Evolutionary conservation across 2,888 invertebrate species (phyloP), one percentile per base, ranked within the genome.

Genomic region (Agrochola macilenta): DNA sequence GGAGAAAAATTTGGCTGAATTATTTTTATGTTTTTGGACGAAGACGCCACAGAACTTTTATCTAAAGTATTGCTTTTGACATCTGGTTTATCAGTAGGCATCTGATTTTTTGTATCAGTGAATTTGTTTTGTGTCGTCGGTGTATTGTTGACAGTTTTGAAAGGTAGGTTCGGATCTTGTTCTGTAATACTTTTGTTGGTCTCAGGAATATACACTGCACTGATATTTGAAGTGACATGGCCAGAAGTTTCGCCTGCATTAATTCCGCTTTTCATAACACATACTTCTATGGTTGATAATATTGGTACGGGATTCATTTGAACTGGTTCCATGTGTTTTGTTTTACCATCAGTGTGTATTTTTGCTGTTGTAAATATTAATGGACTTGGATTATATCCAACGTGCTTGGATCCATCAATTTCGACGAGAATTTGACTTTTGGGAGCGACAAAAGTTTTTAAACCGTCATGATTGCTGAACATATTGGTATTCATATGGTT

Each of bases 301-400:
- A 96, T 96, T 68, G 96, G 96, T 49, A 93, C 93, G 49, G 95
- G 91, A 54, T 94, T 95, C 58, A 95, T 91, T 87, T 95, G 95
- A 71, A 95, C 89, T 58, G 95, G 95, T 89, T 96, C 95, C 93
- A 95, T 95, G 30, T 93, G 88, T 83, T 93, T 95, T 43, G 90
- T 90, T 91, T 94, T 94, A 63, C 91, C 92, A 82, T 95, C 94
- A 4, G 93, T 90, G 73, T 96, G 96, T 86, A 96, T 96, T 93
- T 96, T 96, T 12, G 96, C 96, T n/a, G 96, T 96, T 35, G 96
- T 96, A 85, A 96, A 96, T 85, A 96, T 96, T 81, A 96, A 88
- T 43, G 96, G 94, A 85, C 93, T 93, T 35, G 94, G 90, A 79
- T 76, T 93, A 78, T 91, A 93, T 60, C 84, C 87, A 61, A 88